Evolutionary conservation across 2,113 vertebrate genomes (phyloP), one percentile per base, ranked within the genome.

Genomic region (Sturnira hondurensis): DNA sequence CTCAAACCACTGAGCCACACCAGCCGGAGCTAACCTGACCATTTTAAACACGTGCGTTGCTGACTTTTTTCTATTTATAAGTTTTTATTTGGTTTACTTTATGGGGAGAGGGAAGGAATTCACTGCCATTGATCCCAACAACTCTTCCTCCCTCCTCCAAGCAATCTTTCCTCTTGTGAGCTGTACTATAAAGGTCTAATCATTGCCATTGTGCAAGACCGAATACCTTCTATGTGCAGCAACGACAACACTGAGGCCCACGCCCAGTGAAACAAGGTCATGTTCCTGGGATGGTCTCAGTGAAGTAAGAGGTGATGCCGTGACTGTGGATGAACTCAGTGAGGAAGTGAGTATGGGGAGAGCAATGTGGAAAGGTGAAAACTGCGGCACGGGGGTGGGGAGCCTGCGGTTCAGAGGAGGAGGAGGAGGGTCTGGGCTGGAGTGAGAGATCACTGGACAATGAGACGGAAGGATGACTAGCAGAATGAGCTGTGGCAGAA

Each of bases 41-140:
- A 63, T 87, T 95, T 95, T 71, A 88, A 85, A 92, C 28, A 81
- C 50, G n/a, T 9, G 41, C 22, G 88, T 80, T 92, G 65, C 33
- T 91, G 50, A 58, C 50, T 52, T 70, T 86, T 82, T 78, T 43
- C 80, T 92, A 41, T 92, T 92, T 92, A 47, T 45, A 0, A 90
- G 9, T 95, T 95, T 89, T 95, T 93, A 45, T 71, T 96, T 92
- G 71, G 31, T 86, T 89, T 97, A 54, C 20, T 88, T 88, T 74
- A 56, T 50, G 38, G 38, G 24, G 58, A 10, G 26, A 7, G 26
- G 19, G 43, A 63, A 93, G 65, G 41, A 87, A 4, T 91, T 74
- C 15, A 65, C 33, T 41, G 43, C 86, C 31, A 54, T 8, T 28
- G 14, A 63, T 80, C 63, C 31, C 85, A 63, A 65, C 45, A 45